Evolutionary conservation across 2,113 vertebrate genomes (phyloP).

Genomic region (Tor tambroides): DNA sequence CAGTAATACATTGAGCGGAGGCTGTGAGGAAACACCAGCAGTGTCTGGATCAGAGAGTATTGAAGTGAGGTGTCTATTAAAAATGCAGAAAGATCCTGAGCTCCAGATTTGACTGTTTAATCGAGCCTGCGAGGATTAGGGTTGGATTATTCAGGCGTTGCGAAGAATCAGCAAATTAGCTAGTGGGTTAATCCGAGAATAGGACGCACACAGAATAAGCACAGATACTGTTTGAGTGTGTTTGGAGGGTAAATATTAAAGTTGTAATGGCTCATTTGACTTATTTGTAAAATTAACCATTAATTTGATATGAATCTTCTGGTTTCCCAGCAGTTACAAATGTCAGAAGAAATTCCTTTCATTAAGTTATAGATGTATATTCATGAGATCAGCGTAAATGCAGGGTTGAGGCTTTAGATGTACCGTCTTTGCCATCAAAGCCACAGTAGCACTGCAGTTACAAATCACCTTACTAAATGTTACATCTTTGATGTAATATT

Average conservation of each 20-base stretch:
- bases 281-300: not conserved
- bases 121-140: conserved; percentile 75
- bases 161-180: conserved; percentile 78
- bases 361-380: no score
- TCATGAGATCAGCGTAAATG: not conserved
- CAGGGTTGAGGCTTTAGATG: not conserved
- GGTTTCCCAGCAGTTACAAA: no score
- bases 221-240: conserved; percentile 45
- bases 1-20: not conserved
- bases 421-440: conserved; percentile 1
- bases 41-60: not conserved
- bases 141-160: conserved; percentile 77
- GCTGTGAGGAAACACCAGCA: not conserved
- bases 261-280: not conserved
- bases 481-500: not conserved
- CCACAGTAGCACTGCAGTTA: not conserved
- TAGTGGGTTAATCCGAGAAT: conserved; percentile 74
- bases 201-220: conserved; percentile 58
- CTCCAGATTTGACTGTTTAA: conserved; percentile 75
- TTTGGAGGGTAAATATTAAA: conserved; percentile 20
- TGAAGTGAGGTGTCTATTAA: conserved; percentile 48
- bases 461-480: conserved; percentile 8
- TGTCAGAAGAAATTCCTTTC: not conserved
- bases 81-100: conserved; percentile 69
- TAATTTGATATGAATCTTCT: not conserved